Conservation (phyloP, 2,888 invertebrate species). For the Stenodema calcarata region DNA sequence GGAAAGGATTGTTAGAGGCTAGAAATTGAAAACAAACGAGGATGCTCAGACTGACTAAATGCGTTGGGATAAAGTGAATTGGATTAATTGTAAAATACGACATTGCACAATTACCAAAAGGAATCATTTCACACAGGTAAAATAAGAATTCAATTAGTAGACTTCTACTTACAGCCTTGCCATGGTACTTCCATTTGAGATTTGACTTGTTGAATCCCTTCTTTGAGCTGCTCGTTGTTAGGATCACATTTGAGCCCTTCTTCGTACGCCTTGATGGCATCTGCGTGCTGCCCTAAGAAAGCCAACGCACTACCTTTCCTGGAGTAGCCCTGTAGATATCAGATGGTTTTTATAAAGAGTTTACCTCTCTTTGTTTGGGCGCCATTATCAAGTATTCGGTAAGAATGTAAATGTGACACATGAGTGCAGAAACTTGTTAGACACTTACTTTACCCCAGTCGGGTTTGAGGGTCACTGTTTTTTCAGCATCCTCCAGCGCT, state of each 20-base stretch:
- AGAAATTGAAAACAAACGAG: neutral
- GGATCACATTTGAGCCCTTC: conserved; percentile 77
- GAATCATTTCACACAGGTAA: neutral
- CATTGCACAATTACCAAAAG: too few species aligned
- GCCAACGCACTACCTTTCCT: conserved; percentile 86
- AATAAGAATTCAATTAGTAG: too few species aligned
- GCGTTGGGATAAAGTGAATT: too few species aligned
- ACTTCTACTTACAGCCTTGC: conserved; percentile 16
- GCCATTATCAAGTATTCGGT: too few species aligned
- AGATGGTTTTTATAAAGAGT: too few species aligned
- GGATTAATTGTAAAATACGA: too few species aligned
- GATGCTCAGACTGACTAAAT: too few species aligned
- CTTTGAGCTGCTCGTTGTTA: conserved; percentile 72
- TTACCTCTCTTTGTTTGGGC: too few species aligned
- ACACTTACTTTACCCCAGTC: conserved; percentile 75
- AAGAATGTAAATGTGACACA: too few species aligned
- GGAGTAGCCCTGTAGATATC: conserved; percentile 69
- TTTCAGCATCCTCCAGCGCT: conserved; percentile 85
- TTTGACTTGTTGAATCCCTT: conserved; percentile 71
- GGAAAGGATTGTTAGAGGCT: conserved; percentile 65
- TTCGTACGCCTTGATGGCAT: conserved; percentile 79
- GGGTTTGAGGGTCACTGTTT: conserved; percentile 79
- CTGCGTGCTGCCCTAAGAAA: conserved; percentile 75
- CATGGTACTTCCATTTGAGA: conserved; percentile 38
- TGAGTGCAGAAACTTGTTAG: neutral